phyloP scores from a whole-genome alignment of 1,140 invertebrate genomes.

The Eueides isabella region DNA sequence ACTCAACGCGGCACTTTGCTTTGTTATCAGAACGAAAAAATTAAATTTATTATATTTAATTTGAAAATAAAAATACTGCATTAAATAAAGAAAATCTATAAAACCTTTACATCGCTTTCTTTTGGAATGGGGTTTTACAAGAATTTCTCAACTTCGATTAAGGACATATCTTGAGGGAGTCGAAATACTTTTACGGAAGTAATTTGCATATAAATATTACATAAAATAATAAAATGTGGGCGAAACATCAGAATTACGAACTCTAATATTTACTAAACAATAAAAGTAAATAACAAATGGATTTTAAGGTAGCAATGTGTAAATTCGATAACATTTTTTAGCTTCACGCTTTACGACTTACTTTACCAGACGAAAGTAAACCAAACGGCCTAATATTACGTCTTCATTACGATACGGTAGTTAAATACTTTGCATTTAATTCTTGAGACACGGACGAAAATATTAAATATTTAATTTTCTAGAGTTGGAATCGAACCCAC shows the following conservation, averaged over 20 bases:
- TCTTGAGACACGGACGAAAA: too few relatives aligned
- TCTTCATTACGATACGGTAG: too few relatives aligned
- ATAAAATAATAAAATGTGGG: background rate
- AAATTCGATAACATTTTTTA: background rate
- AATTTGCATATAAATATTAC: conserved; percentile 27
- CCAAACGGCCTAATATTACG: too few relatives aligned
- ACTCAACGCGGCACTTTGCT: too few relatives aligned
- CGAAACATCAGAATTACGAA: background rate
- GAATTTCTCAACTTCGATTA: conserved; percentile 28
- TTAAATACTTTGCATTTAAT: too few relatives aligned
- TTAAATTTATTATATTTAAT: too few relatives aligned
- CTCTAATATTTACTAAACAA: background rate
- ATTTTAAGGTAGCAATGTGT: background rate
- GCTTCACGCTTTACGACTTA: too few relatives aligned
- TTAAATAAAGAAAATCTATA: background rate
- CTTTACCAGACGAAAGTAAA: too few relatives aligned
- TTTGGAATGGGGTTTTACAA: conserved; percentile 15
- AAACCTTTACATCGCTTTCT: background rate
- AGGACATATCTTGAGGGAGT: conserved; percentile 31
- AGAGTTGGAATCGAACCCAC: too few relatives aligned
- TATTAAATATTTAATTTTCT: too few relatives aligned
- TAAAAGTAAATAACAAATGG: background rate
- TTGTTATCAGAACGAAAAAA: too few relatives aligned
- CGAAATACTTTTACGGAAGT: conserved; percentile 22
- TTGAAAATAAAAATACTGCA: too few relatives aligned